phyloP scores from a whole-genome alignment of 2,888 invertebrate genomes.

The Alloplasta piceator region DNA sequence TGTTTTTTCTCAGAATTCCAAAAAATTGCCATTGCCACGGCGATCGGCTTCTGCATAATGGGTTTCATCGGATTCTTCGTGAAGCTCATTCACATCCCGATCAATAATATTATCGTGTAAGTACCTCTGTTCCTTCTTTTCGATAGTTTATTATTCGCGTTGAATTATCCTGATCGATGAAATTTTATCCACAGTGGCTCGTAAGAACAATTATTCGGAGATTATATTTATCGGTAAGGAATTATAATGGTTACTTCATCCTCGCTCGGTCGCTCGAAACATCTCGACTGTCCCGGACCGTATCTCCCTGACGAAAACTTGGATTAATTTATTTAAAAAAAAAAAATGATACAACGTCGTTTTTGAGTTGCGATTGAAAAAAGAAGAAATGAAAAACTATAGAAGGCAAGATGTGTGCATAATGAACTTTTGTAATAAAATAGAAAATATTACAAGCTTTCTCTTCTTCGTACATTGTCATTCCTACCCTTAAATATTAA shows the following conservation, averaged over 20 bases:
- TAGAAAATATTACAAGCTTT: constrained; percentile 60
- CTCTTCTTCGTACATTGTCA: constrained; percentile 20
- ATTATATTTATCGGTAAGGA: constrained; percentile 72
- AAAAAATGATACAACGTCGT: constrained; percentile 70
- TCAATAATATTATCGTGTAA: constrained; percentile 97
- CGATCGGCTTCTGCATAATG: constrained; percentile 99
- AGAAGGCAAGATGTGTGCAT: constrained; percentile 67
- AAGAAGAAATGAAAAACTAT: constrained; percentile 51
- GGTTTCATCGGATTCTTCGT: constrained; percentile 99
- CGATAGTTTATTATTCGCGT: not conserved
- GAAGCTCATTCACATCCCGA: constrained; percentile 99
- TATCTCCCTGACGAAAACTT: constrained; percentile 35
- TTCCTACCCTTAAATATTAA: not conserved
- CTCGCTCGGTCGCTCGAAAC: constrained; percentile 45
- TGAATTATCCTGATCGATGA: constrained; percentile 3
- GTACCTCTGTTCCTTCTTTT: constrained; percentile 81
- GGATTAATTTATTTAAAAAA: constrained; percentile 76
- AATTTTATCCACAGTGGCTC: constrained; percentile 76
- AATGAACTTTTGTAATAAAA: constrained; percentile 73
- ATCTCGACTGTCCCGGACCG: constrained; percentile 26
- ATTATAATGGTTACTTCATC: constrained; percentile 69
- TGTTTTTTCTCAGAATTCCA: constrained; percentile 93
- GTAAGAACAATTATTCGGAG: constrained; percentile 68
- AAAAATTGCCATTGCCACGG: constrained; percentile 99
- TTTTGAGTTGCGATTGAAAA: constrained; percentile 72